Base-by-base conservation (phyloP, 2,113 vertebrate genomes). In the Heterochromis multidens region DNA sequence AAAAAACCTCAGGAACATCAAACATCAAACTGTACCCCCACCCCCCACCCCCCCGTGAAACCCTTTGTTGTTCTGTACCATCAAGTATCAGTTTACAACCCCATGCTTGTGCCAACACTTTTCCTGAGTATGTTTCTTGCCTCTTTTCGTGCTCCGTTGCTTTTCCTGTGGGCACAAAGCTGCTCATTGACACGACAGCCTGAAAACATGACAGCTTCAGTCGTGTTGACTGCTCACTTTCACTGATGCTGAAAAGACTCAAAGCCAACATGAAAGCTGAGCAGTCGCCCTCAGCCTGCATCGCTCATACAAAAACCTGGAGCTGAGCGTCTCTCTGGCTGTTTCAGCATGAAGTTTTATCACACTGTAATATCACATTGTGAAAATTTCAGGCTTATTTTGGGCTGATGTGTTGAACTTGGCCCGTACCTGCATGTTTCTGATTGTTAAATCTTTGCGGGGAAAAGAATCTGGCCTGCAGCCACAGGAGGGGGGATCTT, bases 361-460 rank as follows among this genome's bases (percentile, higher is more conserved):
- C 74, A 77, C n/a, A 5, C 27, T 62, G 80, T 56, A 57, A 83
- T 23, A 79, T 87, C 85, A 63, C 16, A 63, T 54, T 76, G 58
- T 79, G 76, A 83, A 77, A 5, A 17, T 56, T 14, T 67, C 43
- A 3, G 79, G 19, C 59, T 63, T 46, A 31, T 65, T 85, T 43
- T 59, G 77, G 1, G 56, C 29, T 17, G 33, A 61, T 52, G 83
- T 77, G 81, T 84, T 89, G 84, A 81, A 84, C 81, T 86, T 89
- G 84, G 81, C 86, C 17, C 4, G 10, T 49, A 81, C 54, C 84
- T 77, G 83, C 76, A 70, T 27, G 76, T 29, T 63, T 35, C 67
- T 35, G 77, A 78, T 37, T 87, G 83, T 89, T 83, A 81, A 81
- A 79, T 31, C 56, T 67, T 78, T 84, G 81, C 62, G 70, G 78